Conservation (phyloP, 2,113 vertebrate species). For the Lampris megalopsis region DNA sequence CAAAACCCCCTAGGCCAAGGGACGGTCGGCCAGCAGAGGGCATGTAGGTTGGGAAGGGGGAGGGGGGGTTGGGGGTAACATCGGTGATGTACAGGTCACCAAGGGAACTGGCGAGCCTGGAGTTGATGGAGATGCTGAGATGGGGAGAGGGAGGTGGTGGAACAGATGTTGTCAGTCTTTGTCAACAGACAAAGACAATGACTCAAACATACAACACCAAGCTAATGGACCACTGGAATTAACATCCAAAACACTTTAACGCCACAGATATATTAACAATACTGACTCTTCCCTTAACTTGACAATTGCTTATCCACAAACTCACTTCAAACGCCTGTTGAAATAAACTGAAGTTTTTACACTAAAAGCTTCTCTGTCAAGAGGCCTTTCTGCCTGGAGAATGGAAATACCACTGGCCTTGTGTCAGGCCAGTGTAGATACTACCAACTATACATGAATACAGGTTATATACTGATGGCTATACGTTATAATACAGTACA, state of each 20-base stretch:
- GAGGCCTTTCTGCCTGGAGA: too few relatives aligned
- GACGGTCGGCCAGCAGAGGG: conserved; percentile 2
- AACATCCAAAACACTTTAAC: too few relatives aligned
- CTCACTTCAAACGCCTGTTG: too few relatives aligned
- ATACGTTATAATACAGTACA: too few relatives aligned
- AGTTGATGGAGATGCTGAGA: conserved; percentile 87
- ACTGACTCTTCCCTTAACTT: neutral
- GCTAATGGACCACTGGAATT: too few relatives aligned
- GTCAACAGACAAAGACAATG: conserved; percentile 31
- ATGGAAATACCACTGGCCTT: too few relatives aligned
- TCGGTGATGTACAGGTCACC: conserved; percentile 87
- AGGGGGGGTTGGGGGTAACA: conserved; percentile 64
- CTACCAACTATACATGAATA: too few relatives aligned
- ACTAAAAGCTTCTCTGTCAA: too few relatives aligned
- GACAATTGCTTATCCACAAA: too few relatives aligned
- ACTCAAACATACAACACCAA: conserved; percentile 13
- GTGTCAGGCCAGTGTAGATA: too few relatives aligned
- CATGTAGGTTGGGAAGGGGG: conserved; percentile 68
- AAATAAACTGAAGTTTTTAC: too few relatives aligned
- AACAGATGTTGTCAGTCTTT: conserved; percentile 38
- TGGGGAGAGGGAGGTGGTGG: conserved; percentile 57
- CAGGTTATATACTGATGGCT: too few relatives aligned
- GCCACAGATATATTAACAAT: neutral
- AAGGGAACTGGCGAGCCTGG: conserved; percentile 93
- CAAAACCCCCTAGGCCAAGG: conserved; percentile 48